Conservation (phyloP, 2,113 vertebrate genomes). For the Elaphurus davidianus region DNA sequence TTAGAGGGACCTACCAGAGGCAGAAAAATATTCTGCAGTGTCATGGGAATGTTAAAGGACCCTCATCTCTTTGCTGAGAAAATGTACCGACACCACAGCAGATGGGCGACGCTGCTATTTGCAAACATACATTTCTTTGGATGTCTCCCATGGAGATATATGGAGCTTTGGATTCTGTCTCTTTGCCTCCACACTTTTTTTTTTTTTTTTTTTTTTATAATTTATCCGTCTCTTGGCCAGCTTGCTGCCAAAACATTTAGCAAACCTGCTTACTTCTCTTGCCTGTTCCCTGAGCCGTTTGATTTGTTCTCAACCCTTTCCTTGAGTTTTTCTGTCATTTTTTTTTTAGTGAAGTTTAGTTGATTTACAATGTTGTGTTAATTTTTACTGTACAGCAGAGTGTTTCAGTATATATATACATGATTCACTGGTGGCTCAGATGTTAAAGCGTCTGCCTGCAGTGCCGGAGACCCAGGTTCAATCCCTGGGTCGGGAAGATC, state of each 20-base stretch:
- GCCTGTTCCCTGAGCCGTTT: background rate
- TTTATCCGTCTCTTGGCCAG: conserved; percentile 51
- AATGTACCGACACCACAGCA: conserved; percentile 17
- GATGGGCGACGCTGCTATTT: conserved; percentile 66
- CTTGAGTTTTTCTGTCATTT: background rate
- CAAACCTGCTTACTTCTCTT: background rate
- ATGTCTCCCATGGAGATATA: conserved; percentile 67
- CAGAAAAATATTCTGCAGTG: background rate
- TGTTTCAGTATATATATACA: background rate
- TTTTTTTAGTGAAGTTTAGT: background rate
- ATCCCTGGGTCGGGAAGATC: background rate
- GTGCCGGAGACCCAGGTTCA: background rate
- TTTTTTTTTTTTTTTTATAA: background rate
- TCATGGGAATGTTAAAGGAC: background rate
- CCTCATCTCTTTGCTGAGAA: conserved; percentile 15
- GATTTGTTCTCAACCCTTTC: background rate
- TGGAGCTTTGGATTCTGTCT: conserved; percentile 59
- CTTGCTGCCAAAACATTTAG: conserved; percentile 26
- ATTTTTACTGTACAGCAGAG: background rate
- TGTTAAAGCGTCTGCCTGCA: background rate
- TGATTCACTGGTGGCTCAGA: background rate
- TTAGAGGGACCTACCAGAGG: background rate
- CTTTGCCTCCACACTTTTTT: conserved; percentile 35
- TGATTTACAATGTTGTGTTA: background rate
- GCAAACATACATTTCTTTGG: conserved; percentile 70